Percentiles rank a stretch among this genome's conserved stretches.
phyloP scores from a whole-genome alignment of 2,888 invertebrate genomes.

The Podabrus alpinus region DNA sequence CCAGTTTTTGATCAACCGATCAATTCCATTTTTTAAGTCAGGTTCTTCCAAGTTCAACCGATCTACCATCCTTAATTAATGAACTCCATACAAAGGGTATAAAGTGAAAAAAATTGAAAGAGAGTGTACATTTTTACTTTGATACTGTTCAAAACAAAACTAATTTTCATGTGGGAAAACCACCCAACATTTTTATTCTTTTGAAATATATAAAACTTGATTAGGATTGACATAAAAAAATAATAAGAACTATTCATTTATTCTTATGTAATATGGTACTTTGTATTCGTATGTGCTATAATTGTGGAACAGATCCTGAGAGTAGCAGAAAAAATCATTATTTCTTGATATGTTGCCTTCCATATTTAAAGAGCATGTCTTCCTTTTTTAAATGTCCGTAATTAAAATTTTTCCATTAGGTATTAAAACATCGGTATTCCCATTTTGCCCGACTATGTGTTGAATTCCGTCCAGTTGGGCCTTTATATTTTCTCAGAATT shows the following conservation, averaged over 20 bases:
- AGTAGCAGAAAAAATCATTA: neutral
- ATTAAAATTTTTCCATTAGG: neutral
- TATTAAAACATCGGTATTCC: neutral
- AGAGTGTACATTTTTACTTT: too few relatives aligned
- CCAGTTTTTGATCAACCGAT: neutral
- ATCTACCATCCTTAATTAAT: neutral
- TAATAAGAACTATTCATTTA: too few relatives aligned
- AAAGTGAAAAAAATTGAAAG: too few relatives aligned
- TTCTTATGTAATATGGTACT: too few relatives aligned
- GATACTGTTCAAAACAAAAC: too few relatives aligned
- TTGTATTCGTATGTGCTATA: too few relatives aligned
- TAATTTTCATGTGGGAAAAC: too few relatives aligned
- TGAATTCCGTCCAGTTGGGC: neutral
- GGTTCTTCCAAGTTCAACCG: neutral
- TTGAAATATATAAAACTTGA: neutral
- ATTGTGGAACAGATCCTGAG: neutral
- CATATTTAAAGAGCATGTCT: neutral
- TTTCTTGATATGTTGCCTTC: neutral
- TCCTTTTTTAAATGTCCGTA: neutral
- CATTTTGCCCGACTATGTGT: neutral
- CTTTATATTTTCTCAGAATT: neutral
- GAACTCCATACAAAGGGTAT: neutral
- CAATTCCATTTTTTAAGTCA: neutral
- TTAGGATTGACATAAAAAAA: neutral
- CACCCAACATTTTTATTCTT: too few relatives aligned